Base-by-base conservation (phyloP, 2,888 invertebrate genomes). In the Palloptera scutellata region DNA sequence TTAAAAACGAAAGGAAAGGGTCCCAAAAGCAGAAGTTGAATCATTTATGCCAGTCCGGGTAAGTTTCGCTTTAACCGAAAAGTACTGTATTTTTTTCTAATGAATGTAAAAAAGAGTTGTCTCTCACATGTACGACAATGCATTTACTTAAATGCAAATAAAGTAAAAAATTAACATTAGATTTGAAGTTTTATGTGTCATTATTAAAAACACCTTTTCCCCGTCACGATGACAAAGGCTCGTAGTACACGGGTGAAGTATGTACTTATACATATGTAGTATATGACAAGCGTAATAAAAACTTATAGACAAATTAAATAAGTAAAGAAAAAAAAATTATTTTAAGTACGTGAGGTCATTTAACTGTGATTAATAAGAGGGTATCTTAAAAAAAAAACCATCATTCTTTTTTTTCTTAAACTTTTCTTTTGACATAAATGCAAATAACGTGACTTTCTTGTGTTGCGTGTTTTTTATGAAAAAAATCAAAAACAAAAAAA, bases 391-490 rank as follows among this genome's bases (percentile, higher is more conserved):
- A 30, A 30, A 30, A 4, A 30, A 4, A 30, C 6, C 2, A 4
- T 6, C 6, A 30, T 6, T 30, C 15, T 48, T 48, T n/a, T 48
- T 8, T 15, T 48, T 20, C 61, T 62, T 64, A 62, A 30, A 63
- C 63, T 55, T 61, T 54, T 20, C 43, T 64, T 66, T 64, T 64
- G 55, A 70, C 64, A 62, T 54, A 66, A 70, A 72, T 66, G 61
- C 66, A 70, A 69, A 66, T 69, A 72, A 72, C 72, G 69, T 72
- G 69, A 72, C 67, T 66, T 70, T 65, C 63, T 13, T 48, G 13
- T 48, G 13, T 48, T 48, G 51, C 15, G 51, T 48, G 13, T 48
- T 45, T 11, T 45, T 45, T 45, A 45, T 30, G 30, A 30, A 30
- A 30, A 30, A 2, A 30, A n/a, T n/a, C 51, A n/a, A n/a, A 48